Conservation (phyloP, 2,888 invertebrate genomes). For the Drosophila percnosoma region DNA sequence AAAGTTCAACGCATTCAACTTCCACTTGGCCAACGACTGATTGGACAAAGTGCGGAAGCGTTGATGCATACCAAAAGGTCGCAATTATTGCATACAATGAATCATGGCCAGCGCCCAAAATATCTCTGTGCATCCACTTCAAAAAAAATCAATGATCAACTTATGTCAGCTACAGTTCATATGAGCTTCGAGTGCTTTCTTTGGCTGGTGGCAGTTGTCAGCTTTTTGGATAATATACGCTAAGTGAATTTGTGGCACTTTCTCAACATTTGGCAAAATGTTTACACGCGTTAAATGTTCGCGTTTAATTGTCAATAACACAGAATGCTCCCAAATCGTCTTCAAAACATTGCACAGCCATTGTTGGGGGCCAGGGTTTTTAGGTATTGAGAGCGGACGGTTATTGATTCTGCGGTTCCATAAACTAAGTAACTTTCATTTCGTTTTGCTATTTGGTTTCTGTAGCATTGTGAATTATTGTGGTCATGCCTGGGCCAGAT, state of each 20-base stretch:
- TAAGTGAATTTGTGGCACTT: conserved; percentile 65
- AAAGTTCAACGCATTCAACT: conserved; percentile 31
- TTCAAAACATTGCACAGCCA: conserved; percentile 44
- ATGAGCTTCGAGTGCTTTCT: conserved; percentile 53
- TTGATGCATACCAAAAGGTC: conserved; percentile 48
- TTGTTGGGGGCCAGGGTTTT: conserved; percentile 39
- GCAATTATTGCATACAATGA: conserved; percentile 14
- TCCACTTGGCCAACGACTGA: conserved; percentile 13
- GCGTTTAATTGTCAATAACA: conserved; percentile 36
- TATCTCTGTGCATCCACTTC: conserved; percentile 3
- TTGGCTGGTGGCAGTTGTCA: conserved; percentile 27
- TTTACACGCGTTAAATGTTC: conserved; percentile 7
- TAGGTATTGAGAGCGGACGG: conserved; percentile 53
- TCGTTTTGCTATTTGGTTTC: conserved; percentile 64
- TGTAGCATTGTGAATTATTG: conserved; percentile 42
- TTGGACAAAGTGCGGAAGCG: conserved; percentile 18
- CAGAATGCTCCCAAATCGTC: conserved; percentile 49
- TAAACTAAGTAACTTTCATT: conserved; percentile 68
- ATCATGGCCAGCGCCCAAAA: conserved; percentile 3
- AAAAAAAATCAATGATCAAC: conserved; percentile 26
- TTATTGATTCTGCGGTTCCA: conserved; percentile 77
- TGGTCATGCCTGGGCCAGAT: conserved; percentile 42
- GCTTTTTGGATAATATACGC: conserved; percentile 46
- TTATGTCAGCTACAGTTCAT: conserved; percentile 44
- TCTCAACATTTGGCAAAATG: conserved; percentile 48